Conservation (phyloP, 2,113 vertebrate genomes). For the Struthidea cinerea region DNA sequence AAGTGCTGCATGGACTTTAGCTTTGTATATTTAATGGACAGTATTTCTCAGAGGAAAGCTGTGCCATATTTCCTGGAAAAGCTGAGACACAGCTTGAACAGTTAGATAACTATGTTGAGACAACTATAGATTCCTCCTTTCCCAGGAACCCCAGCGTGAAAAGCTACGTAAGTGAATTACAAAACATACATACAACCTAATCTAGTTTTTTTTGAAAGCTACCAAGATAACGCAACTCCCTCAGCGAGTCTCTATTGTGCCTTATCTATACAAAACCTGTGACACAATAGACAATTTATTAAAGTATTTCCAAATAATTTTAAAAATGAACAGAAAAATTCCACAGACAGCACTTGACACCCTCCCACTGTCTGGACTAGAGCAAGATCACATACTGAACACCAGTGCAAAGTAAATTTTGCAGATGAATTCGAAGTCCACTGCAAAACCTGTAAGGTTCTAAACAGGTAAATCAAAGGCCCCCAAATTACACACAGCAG, state of each 20-base stretch:
- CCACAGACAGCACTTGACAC: neutral
- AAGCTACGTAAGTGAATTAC: neutral
- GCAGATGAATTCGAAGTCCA: neutral
- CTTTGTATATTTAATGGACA: neutral
- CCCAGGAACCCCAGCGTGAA: neutral
- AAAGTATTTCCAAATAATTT: neutral
- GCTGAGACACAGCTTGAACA: neutral
- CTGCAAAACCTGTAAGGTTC: neutral
- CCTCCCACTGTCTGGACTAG: neutral
- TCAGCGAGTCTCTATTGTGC: neutral
- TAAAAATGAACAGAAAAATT: neutral
- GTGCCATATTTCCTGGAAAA: neutral
- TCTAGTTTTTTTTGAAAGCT: neutral
- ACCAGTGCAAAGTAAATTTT: neutral
- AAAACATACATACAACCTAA: neutral
- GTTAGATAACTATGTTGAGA: neutral
- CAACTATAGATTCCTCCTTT: neutral
- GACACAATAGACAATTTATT: neutral
- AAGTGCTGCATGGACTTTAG: neutral
- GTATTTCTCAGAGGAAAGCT: neutral
- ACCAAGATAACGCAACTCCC: neutral
- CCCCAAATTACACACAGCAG: neutral
- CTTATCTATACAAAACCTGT: neutral
- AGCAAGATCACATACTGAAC: neutral
- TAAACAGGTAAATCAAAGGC: neutral